Conservation (phyloP, 2,888 invertebrate species). For the Malachius bipustulatus region DNA sequence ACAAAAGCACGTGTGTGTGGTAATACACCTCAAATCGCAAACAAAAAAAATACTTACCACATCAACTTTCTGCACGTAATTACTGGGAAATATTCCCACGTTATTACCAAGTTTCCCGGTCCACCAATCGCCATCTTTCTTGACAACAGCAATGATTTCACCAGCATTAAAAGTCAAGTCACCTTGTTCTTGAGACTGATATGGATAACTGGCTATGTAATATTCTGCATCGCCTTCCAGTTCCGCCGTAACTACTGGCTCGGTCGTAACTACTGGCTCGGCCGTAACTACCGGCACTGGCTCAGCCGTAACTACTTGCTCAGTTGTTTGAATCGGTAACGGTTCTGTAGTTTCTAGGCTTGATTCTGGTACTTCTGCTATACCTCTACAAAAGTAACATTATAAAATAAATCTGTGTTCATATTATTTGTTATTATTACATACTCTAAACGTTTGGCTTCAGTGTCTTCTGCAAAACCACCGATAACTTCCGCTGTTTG, state of each 20-base stretch:
- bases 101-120: slow-evolving; percentile 73
- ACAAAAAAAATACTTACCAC: slow-evolving; percentile 23
- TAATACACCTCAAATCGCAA: no score
- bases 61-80: slow-evolving; percentile 76
- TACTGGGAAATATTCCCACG: slow-evolving; percentile 92
- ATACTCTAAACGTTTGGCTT: slow-evolving; percentile 41
- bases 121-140: slow-evolving; percentile 98
- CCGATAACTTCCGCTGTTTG: slow-evolving; percentile 34
- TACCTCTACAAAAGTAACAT: slow-evolving; percentile 43
- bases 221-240: slow-evolving; percentile 47
- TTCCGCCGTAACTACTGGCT: slow-evolving; percentile 22
- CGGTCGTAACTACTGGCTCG: slow-evolving; percentile 18
- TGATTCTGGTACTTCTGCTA: slow-evolving; percentile 60
- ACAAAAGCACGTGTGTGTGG: no score
- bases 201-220: slow-evolving; percentile 83
- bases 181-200: slow-evolving; percentile 77
- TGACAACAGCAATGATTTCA: slow-evolving; percentile 75
- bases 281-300: slow-evolving; percentile 18
- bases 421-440: slow-evolving; percentile 19
- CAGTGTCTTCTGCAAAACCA: slow-evolving; percentile 21
- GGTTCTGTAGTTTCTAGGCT: slow-evolving; percentile 28
- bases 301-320: slow-evolving; percentile 16
- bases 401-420: slow-evolving; percentile 1
- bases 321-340: slow-evolving; percentile 11
- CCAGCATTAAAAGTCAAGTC: slow-evolving; percentile 83